phyloP scores from a whole-genome alignment of 2,797 vertebrate species.

The Salmo trutta region DNA sequence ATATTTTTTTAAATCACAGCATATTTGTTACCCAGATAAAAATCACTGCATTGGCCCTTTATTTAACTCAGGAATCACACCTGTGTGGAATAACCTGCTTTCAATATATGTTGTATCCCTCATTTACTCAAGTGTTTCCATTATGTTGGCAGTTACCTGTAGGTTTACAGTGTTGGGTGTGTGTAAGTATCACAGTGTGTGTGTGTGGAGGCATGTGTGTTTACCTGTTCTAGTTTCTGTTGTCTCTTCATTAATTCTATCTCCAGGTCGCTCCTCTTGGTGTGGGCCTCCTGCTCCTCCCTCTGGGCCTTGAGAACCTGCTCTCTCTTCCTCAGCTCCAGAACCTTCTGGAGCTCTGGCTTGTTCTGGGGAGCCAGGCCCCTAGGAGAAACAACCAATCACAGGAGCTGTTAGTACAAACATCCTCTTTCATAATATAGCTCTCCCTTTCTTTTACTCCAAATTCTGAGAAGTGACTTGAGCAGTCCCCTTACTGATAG shows the following conservation, averaged over 20 bases:
- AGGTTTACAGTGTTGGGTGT: background rate
- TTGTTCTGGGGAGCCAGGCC: constrained; percentile 97
- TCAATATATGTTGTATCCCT: no score
- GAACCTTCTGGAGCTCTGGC: constrained; percentile 95
- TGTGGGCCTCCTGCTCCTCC: constrained; percentile 91
- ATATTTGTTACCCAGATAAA: no score
- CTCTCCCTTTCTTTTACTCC: no score
- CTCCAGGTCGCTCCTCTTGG: constrained; percentile 93
- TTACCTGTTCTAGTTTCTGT: constrained; percentile 96
- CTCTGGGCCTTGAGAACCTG: constrained; percentile 94
- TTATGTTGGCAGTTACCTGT: no score
- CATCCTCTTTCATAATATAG: background rate
- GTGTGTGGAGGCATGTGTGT: background rate
- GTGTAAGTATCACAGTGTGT: background rate
- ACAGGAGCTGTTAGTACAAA: constrained; percentile 25
- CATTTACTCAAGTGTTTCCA: no score
- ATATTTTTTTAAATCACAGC: no score
- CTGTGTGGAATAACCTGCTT: no score
- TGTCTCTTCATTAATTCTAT: constrained; percentile 95
- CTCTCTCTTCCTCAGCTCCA: constrained; percentile 96
- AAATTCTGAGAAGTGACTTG: no score
- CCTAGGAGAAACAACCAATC: constrained; percentile 64
- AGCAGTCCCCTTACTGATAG: no score
- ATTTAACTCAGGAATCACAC: no score
- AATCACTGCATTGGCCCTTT: no score